Evolutionary conservation across 2,797 vertebrate genomes (phyloP), one percentile per base, ranked within the genome.

Genomic region (Alcedo atthis): DNA sequence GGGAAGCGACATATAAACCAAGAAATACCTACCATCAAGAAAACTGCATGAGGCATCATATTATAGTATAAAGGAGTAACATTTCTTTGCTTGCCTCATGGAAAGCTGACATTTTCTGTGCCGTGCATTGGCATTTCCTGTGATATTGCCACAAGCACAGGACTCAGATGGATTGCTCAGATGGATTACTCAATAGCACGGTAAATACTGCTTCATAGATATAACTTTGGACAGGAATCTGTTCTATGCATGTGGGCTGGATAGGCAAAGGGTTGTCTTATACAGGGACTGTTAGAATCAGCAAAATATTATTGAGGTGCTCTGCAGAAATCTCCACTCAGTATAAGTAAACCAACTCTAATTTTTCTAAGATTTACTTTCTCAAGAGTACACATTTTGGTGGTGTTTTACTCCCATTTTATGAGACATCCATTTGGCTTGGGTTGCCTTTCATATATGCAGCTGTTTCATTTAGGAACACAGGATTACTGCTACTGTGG

Each of bases 51-150:
- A 93, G 45, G 48, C 35, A 79, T 89, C 67, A 49, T 55, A 89
- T 86, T 88, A 74, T 55, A 70, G 40, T 40, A 82, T 77, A 77
- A 93, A 88, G 64, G 35, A 92, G 83, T 5, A 92, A 33, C 48
- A 75, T 89, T 94, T 94, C 73, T 93, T 92, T 92, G 48, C 76
- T 92, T 92, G 59, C 42, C 59, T 93, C 12, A 11, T 81, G 63
- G 81, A 94, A 90, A 92, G 87, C 32, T 95, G 95, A 93, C 81
- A 90, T 95, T 95, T 96, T 94, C 89, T 92, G 49, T 78, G 79
- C 81, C 90, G 84, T 85, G 79, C 28, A 10, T 63, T 95, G 92
- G 92, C 95, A 94, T 95, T 96, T 96, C 76, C 86, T 85, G 71
- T 85, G 91, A 92, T 91, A 92, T 81, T 87, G 90, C 90, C 90